A percentile compares a stretch with the other conserved stretches of the same genome.
Conservation (phyloP, 1,140 invertebrate genomes). For the Plectrocnemia conspersa region DNA sequence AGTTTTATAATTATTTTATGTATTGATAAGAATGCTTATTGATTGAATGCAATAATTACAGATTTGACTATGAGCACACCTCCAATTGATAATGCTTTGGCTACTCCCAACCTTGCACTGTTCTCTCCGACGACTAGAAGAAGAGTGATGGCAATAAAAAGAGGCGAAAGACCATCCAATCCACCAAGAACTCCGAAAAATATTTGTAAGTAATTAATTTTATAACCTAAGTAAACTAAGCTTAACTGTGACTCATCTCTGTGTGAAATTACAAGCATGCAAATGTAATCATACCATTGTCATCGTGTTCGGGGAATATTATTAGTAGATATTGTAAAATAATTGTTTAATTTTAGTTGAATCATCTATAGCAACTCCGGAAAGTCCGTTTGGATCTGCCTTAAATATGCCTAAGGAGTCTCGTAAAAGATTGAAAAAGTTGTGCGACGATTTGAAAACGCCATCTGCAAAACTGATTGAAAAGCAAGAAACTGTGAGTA, state of each 20-base stretch:
- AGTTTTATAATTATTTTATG: neutral
- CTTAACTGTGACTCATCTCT: no score
- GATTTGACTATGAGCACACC: slow-evolving; percentile 36
- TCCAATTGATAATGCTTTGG: slow-evolving; percentile 44
- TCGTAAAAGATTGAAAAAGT: slow-evolving; percentile 42
- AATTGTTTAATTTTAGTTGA: slow-evolving; percentile 37
- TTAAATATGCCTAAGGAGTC: slow-evolving; percentile 42
- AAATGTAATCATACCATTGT: neutral
- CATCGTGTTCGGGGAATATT: neutral
- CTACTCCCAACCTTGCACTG: slow-evolving; percentile 41
- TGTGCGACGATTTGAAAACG: slow-evolving; percentile 41
- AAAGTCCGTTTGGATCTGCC: slow-evolving; percentile 45
- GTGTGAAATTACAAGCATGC: no score
- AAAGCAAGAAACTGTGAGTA: slow-evolving; percentile 22
- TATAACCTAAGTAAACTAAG: no score
- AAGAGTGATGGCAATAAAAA: slow-evolving; percentile 41
- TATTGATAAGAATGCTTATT: neutral
- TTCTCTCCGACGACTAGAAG: slow-evolving; percentile 43
- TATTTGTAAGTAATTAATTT: slow-evolving; percentile 39
- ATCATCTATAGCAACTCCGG: slow-evolving; percentile 40
- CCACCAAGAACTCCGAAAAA: slow-evolving; percentile 44
- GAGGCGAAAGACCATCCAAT: slow-evolving; percentile 46
- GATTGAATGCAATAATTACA: slow-evolving; percentile 8
- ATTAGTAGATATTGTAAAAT: neutral
- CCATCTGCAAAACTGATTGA: slow-evolving; percentile 8